Conservation (phyloP, 2,888 invertebrate species). For the Pyrrhia umbra region DNA sequence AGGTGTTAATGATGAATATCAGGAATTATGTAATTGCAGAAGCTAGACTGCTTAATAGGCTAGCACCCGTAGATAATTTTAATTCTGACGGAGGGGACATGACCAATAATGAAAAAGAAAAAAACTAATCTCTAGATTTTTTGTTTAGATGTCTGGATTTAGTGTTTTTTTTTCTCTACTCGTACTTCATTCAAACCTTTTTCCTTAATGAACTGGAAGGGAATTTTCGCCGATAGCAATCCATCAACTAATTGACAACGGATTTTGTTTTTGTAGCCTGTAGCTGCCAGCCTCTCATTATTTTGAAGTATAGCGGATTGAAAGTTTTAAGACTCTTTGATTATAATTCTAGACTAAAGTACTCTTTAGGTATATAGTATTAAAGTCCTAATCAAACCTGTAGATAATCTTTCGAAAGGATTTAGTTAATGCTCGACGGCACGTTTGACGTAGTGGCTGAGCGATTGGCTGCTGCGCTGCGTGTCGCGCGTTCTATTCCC, state of each 20-base stretch:
- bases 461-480: too few relatives aligned
- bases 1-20: too few relatives aligned
- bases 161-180: neutral
- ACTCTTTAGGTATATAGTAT: constrained; percentile 15
- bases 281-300: constrained; percentile 28
- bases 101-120: too few relatives aligned
- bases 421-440: constrained; percentile 15
- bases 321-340: constrained; percentile 35
- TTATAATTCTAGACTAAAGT: constrained; percentile 25
- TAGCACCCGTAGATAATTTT: too few relatives aligned
- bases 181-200: constrained; percentile 21
- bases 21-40: too few relatives aligned
- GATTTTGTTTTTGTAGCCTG: constrained; percentile 23
- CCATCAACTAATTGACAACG: constrained; percentile 51
- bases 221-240: constrained; percentile 29
- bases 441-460: too few relatives aligned
- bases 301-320: constrained; percentile 23
- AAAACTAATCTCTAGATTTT: too few relatives aligned
- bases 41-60: too few relatives aligned
- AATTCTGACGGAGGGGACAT: too few relatives aligned
- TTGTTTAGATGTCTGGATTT: too few relatives aligned
- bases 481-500: too few relatives aligned
- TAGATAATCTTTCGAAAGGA: constrained; percentile 12
- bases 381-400: constrained; percentile 31
- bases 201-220: constrained; percentile 14